Evolutionary conservation across 2,113 vertebrate species (phyloP).

Genomic region (Rutilus rutilus): DNA sequence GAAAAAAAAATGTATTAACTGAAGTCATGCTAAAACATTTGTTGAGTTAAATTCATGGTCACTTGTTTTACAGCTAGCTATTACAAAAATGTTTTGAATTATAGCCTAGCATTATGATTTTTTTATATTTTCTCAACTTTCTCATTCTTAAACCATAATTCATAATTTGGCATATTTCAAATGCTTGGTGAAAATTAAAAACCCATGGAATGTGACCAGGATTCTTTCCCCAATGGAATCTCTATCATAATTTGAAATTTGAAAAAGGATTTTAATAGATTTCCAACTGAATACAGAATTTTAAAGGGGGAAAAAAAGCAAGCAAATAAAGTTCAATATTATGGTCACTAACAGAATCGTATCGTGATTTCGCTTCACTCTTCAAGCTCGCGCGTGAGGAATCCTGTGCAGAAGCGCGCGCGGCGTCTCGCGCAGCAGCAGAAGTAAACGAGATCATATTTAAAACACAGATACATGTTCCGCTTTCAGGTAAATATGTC

Average conservation of each 20-base stretch:
- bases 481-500: slow-evolving; percentile 77
- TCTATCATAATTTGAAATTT: neutral
- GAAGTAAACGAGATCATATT: slow-evolving; percentile 51
- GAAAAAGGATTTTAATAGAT: neutral
- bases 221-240: neutral
- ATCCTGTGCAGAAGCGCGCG: slow-evolving; percentile 57
- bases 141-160: neutral
- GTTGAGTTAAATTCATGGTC: too few relatives aligned
- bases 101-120: neutral
- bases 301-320: neutral
- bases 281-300: neutral
- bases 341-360: neutral
- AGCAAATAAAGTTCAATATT: neutral
- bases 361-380: neutral
- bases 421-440: slow-evolving; percentile 63
- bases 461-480: slow-evolving; percentile 75
- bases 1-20: too few relatives aligned
- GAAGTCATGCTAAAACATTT: too few relatives aligned
- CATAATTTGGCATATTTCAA: neutral
- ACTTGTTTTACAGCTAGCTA: too few relatives aligned
- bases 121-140: neutral
- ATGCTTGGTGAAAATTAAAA: neutral
- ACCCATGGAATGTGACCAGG: neutral
- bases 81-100: too few relatives aligned
- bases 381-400: slow-evolving; percentile 16